phyloP scores from a whole-genome alignment of 2,797 vertebrate genomes.

The Phalloptychus januarius region DNA sequence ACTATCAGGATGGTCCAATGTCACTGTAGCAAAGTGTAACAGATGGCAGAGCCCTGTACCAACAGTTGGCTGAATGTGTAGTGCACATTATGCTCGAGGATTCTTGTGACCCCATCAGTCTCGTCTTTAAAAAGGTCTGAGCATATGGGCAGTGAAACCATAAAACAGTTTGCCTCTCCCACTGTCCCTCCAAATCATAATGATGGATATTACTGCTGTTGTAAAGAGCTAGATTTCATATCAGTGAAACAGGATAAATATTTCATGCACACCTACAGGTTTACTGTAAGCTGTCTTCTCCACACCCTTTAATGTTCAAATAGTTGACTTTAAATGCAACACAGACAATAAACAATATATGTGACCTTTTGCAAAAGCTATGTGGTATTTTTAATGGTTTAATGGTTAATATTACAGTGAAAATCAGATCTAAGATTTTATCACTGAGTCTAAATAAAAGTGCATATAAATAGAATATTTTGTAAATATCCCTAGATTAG shows the following conservation, averaged over 20 bases:
- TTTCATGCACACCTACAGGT: background rate
- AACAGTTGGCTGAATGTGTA: conserved; percentile 40
- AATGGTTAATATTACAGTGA: background rate
- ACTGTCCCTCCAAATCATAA: conserved; percentile 8
- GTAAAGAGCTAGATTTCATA: conserved; percentile 4
- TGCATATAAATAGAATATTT: background rate
- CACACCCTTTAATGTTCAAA: background rate
- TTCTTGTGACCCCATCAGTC: conserved; percentile 29
- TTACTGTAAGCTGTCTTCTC: background rate
- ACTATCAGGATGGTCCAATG: conserved; percentile 19
- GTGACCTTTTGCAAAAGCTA: background rate
- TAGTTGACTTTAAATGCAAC: background rate
- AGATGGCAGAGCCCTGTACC: conserved; percentile 43
- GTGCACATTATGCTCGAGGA: conserved; percentile 28
- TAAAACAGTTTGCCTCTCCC: background rate
- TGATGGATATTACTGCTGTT: conserved; percentile 17
- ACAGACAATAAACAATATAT: background rate
- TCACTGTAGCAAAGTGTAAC: conserved; percentile 36
- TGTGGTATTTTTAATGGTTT: background rate
- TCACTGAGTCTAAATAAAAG: background rate
- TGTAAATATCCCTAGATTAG: background rate
- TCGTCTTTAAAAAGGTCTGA: conserved; percentile 35
- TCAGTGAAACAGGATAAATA: background rate
- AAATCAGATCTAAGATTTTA: background rate
- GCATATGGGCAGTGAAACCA: conserved; percentile 38